A percentile compares a stretch with the other conserved stretches of the same genome.
These are phyloP conservation scores for Amazona guildingii DNA, from an alignment of 2,113 vertebrate species.

Conservation along the genomic window DNA sequence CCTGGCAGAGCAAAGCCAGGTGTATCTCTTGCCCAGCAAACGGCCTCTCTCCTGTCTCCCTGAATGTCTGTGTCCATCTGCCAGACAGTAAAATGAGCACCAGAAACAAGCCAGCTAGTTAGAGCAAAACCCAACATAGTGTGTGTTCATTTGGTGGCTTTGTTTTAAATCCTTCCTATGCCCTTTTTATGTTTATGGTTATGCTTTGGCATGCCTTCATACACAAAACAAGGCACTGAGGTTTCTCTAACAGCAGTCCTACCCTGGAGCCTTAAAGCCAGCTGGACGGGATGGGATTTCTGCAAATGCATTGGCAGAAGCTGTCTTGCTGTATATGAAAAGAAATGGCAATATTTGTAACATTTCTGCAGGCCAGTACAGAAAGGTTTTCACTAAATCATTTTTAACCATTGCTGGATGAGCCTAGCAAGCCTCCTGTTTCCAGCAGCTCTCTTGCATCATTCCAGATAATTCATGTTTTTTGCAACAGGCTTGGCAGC, in stretches of 20 bases:
- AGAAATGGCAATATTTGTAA: neutral
- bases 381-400: neutral
- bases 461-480: slow-evolving; percentile 71
- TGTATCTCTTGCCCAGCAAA: neutral
- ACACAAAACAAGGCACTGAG: neutral
- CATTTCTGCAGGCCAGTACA: neutral
- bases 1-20: neutral
- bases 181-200: slow-evolving; percentile 6
- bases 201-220: neutral
- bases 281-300: neutral
- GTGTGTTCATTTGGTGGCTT: neutral
- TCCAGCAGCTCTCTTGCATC: slow-evolving; percentile 30
- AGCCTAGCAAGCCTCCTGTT: neutral
- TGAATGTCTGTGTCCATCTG: neutral
- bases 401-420: slow-evolving; percentile 37
- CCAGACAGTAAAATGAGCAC: neutral
- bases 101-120: neutral
- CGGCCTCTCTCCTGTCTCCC: neutral
- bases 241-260: slow-evolving; percentile 3
- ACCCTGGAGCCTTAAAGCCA: neutral
- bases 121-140: neutral
- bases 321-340: neutral
- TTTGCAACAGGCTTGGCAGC: slow-evolving; percentile 65
- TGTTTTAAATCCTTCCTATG: neutral
- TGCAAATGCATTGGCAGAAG: neutral